Conservation (phyloP, 2,888 invertebrate genomes). For the Nipponacmea schrenckii region DNA sequence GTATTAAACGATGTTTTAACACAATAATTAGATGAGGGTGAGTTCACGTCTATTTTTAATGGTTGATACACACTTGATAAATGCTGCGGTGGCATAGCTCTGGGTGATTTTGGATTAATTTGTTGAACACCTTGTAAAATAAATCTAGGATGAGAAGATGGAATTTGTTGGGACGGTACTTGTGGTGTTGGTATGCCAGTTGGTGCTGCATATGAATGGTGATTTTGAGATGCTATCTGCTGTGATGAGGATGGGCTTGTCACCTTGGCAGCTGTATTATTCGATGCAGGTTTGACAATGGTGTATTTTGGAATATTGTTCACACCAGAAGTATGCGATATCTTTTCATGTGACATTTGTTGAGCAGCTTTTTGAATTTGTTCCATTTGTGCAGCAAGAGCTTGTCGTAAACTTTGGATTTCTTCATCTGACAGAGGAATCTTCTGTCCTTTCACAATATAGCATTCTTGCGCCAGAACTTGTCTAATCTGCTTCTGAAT, state of each 20-base stretch:
- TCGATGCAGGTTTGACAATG: neutral
- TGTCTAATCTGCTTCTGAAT: constrained; percentile 4
- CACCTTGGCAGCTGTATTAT: neutral
- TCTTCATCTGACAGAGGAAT: neutral
- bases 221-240: neutral
- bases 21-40: constrained; percentile 16
- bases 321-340: neutral
- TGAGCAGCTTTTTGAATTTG: neutral
- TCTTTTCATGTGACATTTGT: neutral
- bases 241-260: neutral
- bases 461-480: neutral
- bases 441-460: neutral
- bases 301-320: neutral
- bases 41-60: constrained; percentile 24
- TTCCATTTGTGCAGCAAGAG: neutral
- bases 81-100: constrained; percentile 24
- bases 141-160: constrained; percentile 26
- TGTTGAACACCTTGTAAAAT: constrained; percentile 34
- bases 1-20: neutral
- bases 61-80: constrained; percentile 21
- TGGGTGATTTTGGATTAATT: constrained; percentile 26
- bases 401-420: neutral
- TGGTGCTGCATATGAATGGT: neutral
- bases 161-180: neutral
- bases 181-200: too few relatives aligned